Evolutionary conservation across 2,113 vertebrate genomes (phyloP), one percentile per base, ranked within the genome.

Genomic region (Bos javanicus): DNA sequence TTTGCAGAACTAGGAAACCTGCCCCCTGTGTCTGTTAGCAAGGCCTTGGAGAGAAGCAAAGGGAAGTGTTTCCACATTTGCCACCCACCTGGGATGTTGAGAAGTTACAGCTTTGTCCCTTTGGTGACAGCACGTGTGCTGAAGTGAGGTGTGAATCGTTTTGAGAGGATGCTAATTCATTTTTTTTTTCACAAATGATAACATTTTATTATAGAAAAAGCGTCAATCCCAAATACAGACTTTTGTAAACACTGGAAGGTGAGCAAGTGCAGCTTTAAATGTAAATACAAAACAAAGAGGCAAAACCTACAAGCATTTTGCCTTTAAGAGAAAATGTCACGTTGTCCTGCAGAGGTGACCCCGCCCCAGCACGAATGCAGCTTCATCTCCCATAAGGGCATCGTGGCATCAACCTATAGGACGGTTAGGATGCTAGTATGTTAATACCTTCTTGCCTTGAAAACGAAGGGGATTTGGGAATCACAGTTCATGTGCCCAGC

Each of bases 101-200:
- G 13, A 36, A 39, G 36, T 33, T 26, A 11, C 0, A 14, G 1
- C n/a, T 2, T 2, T 25, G 54, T 46, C 80, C 8, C n/a, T 71
- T 23, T 11, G n/a, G 1, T 12, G n/a, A 36, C 8, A 10, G 7
- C 39, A 39, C 16, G 4, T 23, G 5, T 28, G 2, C 74, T 17
- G 17, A 71, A 80, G 25, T 80, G 11, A 81, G 28, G 57, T 50
- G 52, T 13, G 57, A 23, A 5, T 60, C 1, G 1, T 67, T 91
- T 59, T 96, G 62, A 89, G 33, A 52, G 26, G 28, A 50, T 33
- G 52, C 16, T n/a, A 28, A 74, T 16, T 60, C 4, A 21, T 6
- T 36, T 71, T 71, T 36, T 36, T 36, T 71, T 36, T 39, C n/a
- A 6, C n/a, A 71, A 71, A 23, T 0, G 10, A 39, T 12, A 6